Base-by-base conservation (phyloP, 2,888 invertebrate species). In the Pandemis corylana region DNA sequence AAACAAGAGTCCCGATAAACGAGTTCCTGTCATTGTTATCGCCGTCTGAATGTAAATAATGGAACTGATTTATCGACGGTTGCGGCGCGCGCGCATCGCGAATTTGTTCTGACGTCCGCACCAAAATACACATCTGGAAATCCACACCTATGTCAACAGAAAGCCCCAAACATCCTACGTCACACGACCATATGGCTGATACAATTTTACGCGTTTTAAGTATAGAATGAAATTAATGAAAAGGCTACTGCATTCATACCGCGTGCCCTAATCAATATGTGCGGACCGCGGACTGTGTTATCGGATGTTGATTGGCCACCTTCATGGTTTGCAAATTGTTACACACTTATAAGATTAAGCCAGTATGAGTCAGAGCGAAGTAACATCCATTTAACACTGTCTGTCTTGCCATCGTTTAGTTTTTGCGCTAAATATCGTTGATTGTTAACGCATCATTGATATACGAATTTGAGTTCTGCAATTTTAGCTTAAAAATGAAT, bases 1-100 rank as follows among this genome's bases (percentile, higher is more conserved):
- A 74, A 71, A 71, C 49, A n/a, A 69, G 20, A 71, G 12, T 49
- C 56, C 65, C 62, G 75, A 75, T 75, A 75, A 59, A 67, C 66
- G 69, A 71, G 75, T 75, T 75, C 75, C 75, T 71, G 75, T 75
- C 75, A 75, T 75, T 75, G 75, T 75, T 75, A 75, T 75, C 75
- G 44, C 12, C 41, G 66, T 15, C 53, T 71, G 75, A 75, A 75
- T 75, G 71, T 15, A 56, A 56, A 56, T 56, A 56, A 56, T 56
- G 56, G 62, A 75, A 67, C 67, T 20, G 70, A 63, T 75, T 71
- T 67, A 70, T 66, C 75, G 70, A 63, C 51, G 10, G 56, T 13
- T 15, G 42, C 59, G 59, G 46, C 72, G 68, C 73, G 69, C 49
- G 53, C 12, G n/a, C 53, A 59, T 42, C 41, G 75, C 75, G 53